These are phyloP conservation scores for Monodelphis domestica DNA, from an alignment of 2,797 vertebrate genomes.

Conservation along the genomic window DNA sequence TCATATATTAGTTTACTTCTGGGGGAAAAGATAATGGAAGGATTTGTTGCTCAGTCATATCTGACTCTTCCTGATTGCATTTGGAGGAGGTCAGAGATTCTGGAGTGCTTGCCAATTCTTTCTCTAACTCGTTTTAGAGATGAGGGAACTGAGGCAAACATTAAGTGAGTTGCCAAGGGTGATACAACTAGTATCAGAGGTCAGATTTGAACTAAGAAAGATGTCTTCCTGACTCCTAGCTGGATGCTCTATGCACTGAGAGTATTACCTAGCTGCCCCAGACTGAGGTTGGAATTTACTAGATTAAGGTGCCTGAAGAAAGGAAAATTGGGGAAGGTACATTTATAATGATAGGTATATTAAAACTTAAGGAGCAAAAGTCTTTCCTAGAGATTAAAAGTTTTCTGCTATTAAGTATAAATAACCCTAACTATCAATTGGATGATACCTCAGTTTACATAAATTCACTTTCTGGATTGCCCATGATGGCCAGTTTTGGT, in stretches of 20 bases:
- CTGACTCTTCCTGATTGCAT: no score
- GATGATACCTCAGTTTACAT: neutral
- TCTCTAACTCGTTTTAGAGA: no score
- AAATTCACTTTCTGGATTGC: conserved; percentile 17
- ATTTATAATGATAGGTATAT: neutral
- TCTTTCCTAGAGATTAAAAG: conserved; percentile 11
- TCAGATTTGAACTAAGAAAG: no score
- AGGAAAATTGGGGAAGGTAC: conserved; percentile 16
- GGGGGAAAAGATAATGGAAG: neutral
- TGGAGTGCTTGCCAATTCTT: no score
- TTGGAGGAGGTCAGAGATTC: no score
- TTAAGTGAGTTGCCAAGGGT: no score
- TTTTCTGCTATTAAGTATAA: conserved; percentile 22
- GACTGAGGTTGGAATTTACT: conserved; percentile 29
- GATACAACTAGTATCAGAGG: no score
- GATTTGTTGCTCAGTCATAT: no score
- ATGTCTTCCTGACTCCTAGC: no score
- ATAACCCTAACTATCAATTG: conserved; percentile 2
- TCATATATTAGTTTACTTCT: neutral
- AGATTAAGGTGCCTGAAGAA: neutral
- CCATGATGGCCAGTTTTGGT: neutral
- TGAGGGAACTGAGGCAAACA: no score
- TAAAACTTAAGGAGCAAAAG: neutral
- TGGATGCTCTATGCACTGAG: no score
- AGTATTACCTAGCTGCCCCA: no score